Evolutionary conservation across 2,113 vertebrate species (phyloP).

Genomic region (Edolisoma coerulescens): DNA sequence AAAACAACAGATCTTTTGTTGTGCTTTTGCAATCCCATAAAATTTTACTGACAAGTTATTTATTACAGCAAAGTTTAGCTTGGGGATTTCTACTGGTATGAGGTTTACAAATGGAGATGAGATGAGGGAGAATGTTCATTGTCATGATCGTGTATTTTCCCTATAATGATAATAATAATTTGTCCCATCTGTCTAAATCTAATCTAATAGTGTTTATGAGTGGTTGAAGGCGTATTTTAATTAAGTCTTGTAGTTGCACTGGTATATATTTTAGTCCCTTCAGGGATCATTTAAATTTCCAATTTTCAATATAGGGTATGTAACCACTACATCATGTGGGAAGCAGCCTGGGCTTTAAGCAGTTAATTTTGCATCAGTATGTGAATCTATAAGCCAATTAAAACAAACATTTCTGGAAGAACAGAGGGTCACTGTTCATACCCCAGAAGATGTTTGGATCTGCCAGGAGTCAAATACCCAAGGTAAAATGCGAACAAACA

Average conservation of each 20-base stretch:
- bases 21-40: background rate
- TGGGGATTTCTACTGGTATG: background rate
- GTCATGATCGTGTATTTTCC: background rate
- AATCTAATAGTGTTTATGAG: conserved; percentile 48
- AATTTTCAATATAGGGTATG: background rate
- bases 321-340: background rate
- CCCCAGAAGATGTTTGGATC: background rate
- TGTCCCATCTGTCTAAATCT: conserved; percentile 58
- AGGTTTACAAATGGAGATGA: background rate
- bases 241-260: conserved; percentile 23
- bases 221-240: conserved; percentile 40
- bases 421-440: background rate
- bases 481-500: background rate
- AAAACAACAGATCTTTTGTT: background rate
- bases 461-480: background rate
- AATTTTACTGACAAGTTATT: background rate
- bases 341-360: background rate
- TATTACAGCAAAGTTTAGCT: conserved; percentile 5
- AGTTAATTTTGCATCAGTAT: conserved; percentile 10
- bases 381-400: background rate
- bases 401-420: background rate
- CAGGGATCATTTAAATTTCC: conserved; percentile 25
- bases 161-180: conserved; percentile 43
- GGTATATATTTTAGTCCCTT: conserved; percentile 20
- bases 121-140: conserved; percentile 8